Evolutionary conservation across 2,888 invertebrate species (phyloP), one percentile per base, ranked within the genome.

Genomic region (Parnassius orleans): DNA sequence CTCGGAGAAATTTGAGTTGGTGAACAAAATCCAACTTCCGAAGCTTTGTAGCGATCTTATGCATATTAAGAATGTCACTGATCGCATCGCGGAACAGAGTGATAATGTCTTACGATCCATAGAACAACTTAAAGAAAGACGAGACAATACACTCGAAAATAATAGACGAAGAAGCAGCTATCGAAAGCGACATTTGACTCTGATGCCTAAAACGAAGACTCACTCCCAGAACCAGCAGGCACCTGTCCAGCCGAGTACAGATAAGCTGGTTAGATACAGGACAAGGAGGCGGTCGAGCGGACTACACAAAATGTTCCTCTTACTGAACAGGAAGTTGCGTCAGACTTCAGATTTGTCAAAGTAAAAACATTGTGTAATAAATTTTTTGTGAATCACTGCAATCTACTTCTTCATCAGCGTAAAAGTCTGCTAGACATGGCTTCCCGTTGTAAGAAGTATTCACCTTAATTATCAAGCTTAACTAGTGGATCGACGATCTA

Each of bases 1-100:
- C 11, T 74, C 77, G 15, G 85, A 86, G 63, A 88, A 87, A 71
- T 78, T 89, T 65, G 87, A 88, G 64, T 66, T 84, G 2, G 78
- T 88, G 0, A 87, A 84, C 66, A 87, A 86, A 75, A 79, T 86
- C 57, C 88, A 89, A 68, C 66, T 89, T 33, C 87, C 88, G 0
- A 86, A 84, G 70, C 57, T 89, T 53, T 83, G 78, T 63, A 78
- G 72, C 51, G 87, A 87, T 57, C 65, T 89, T 53, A 64, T 75
- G 5, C 76, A 83, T 14, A 69, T 89, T 10, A 87, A 83, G 76
- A 64, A 66, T 14, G 67, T 77, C 1, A 74, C 83, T 3, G 83
- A 86, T 51, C 75, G 72, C 14, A 78, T 89, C 47, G 67, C 72
- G 1, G 79, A 78, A 64, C 88, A 88, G 68, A 87, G 87, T 61